Percentiles rank a stretch among this genome's conserved stretches.
These are phyloP conservation scores for Tragelaphus oryx DNA, from an alignment of 2,797 vertebrate genomes.

Conservation along the genomic window DNA sequence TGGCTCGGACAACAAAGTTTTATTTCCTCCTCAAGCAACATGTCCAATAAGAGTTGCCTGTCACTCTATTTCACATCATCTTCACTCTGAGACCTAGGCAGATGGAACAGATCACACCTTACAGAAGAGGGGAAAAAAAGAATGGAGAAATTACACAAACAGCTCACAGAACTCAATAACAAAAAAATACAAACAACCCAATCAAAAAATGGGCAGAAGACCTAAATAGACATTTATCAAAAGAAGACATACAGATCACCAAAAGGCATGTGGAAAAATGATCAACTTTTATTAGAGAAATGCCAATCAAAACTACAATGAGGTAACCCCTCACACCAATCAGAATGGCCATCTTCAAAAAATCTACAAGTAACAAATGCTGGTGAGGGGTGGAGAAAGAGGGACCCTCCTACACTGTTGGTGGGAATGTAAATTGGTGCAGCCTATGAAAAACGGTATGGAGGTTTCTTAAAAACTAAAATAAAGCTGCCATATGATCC, in stretches of 20 bases:
- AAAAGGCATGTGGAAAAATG: background rate
- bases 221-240: background rate
- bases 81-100: background rate
- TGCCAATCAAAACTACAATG: background rate
- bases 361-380: background rate
- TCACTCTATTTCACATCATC: background rate
- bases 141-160: background rate
- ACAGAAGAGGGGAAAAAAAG: background rate
- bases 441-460: background rate
- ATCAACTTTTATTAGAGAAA: background rate
- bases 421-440: background rate
- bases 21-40: background rate
- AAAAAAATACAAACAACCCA: background rate
- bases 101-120: background rate
- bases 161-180: background rate
- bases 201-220: background rate
- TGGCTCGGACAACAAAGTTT: background rate
- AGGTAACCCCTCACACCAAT: background rate
- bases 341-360: background rate
- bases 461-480: background rate
- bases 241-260: background rate
- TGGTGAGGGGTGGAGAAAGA: background rate
- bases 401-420: background rate
- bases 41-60: accelerated
- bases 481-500: background rate